These are phyloP conservation scores for Eueides isabella DNA, from an alignment of 1,140 invertebrate species.

Conservation along the genomic window DNA sequence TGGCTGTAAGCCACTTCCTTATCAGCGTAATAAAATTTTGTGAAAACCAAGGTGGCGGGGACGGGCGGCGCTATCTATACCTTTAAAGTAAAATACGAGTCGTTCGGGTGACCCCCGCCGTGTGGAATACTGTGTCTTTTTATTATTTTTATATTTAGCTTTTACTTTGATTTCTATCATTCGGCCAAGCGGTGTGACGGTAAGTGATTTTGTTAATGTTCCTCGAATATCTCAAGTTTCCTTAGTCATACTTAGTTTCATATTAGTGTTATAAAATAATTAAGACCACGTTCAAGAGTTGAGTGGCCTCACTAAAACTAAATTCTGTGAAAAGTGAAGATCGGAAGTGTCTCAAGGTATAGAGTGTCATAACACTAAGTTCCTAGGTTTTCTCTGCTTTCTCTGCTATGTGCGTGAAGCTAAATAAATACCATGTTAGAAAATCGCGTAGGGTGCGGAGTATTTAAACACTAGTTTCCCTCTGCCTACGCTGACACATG, in stretches of 20 bases:
- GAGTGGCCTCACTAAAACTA: no score
- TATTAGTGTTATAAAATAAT: no score
- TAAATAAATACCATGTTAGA: no score
- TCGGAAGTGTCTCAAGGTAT: no score
- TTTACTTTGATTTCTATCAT: not conserved
- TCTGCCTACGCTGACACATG: not conserved
- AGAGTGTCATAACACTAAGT: no score
- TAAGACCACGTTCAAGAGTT: no score
- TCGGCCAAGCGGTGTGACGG: not conserved
- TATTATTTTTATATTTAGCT: constrained; percentile 18
- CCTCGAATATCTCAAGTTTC: not conserved
- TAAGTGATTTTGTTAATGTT: no score
- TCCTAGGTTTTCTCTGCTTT: not conserved
- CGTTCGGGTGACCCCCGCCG: constrained; percentile 28
- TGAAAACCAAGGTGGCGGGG: constrained; percentile 42
- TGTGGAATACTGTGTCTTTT: constrained; percentile 27
- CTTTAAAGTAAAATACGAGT: constrained; percentile 39
- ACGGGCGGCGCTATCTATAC: constrained; percentile 32
- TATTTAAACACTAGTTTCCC: no score
- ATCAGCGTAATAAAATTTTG: constrained; percentile 44
- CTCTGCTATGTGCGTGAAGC: no score
- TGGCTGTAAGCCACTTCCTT: constrained; percentile 42
- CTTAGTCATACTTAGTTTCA: not conserved
- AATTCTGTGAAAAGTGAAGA: no score
- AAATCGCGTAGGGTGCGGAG: no score